Evolutionary conservation across 1,140 invertebrate species (phyloP).

Genomic region (Listronotus bonariensis): DNA sequence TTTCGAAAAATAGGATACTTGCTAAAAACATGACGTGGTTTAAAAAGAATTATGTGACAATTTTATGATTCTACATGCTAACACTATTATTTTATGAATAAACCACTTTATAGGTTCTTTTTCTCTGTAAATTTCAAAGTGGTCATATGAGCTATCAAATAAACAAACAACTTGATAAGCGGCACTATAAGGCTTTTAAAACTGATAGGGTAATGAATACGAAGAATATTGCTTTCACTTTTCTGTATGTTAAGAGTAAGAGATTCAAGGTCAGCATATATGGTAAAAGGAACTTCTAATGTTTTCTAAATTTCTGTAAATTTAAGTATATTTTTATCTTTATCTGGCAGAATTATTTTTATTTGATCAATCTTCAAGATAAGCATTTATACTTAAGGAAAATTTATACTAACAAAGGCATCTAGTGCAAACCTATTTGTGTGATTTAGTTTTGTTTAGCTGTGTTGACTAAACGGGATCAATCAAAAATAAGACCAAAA

Average conservation of each 20-base stretch:
- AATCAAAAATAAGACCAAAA: too few relatives aligned
- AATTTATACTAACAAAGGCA: conserved; percentile 48
- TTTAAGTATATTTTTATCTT: conserved; percentile 43
- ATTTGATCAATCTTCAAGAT: conserved; percentile 31
- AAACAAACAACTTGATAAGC: conserved; percentile 30
- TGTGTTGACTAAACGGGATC: conserved; percentile 39
- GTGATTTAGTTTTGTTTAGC: conserved; percentile 39
- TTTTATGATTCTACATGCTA: too few relatives aligned
- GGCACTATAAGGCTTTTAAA: conserved; percentile 48
- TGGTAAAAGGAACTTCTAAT: conserved; percentile 44
- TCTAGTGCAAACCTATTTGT: conserved; percentile 48
- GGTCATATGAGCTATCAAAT: conserved; percentile 43
- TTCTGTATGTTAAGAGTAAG: conserved; percentile 5
- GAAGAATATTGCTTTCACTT: conserved; percentile 16
- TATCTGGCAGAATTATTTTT: conserved; percentile 30
- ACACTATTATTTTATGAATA: conserved; percentile 33
- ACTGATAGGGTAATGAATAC: conserved; percentile 39
- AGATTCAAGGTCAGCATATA: conserved; percentile 54
- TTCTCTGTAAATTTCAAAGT: conserved; percentile 37
- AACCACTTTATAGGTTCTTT: conserved; percentile 38
- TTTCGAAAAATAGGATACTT: too few relatives aligned
- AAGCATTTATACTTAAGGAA: conserved; percentile 37
- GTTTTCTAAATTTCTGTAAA: conserved; percentile 40
- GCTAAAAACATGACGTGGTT: too few relatives aligned
- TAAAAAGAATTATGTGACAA: too few relatives aligned